Conservation (phyloP, 2,797 vertebrate species). For the Enteromius paludinosus region DNA sequence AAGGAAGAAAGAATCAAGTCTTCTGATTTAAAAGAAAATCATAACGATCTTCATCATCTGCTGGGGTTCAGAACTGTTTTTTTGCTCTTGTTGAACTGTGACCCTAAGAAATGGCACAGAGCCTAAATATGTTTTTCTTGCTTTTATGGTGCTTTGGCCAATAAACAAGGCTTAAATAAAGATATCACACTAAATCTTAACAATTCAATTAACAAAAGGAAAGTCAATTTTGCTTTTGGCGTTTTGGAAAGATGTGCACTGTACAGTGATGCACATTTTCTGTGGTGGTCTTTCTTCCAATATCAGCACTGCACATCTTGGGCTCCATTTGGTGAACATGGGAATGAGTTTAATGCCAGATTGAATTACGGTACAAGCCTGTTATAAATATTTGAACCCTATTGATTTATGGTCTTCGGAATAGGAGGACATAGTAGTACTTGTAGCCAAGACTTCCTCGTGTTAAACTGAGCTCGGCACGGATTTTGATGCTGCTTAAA, state of each 20-base stretch:
- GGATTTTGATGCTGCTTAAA: conserved; percentile 20
- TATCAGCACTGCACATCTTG: conserved; percentile 17
- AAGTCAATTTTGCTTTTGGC: conserved; percentile 5
- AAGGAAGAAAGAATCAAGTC: conserved; percentile 72
- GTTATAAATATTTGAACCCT: conserved; percentile 55
- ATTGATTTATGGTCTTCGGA: conserved; percentile 60
- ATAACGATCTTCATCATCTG: conserved; percentile 18
- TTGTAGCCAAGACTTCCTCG: conserved; percentile 45
- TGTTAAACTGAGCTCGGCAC: conserved; percentile 54
- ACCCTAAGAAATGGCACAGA: neutral
- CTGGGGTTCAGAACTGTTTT: neutral
- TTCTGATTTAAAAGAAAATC: conserved; percentile 56
- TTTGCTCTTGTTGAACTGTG: neutral
- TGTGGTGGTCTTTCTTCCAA: neutral
- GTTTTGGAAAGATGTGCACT: neutral
- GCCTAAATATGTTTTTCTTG: neutral
- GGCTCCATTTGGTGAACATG: neutral
- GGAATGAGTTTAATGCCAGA: conserved; percentile 42
- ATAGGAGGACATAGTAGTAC: conserved; percentile 48
- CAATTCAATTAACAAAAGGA: neutral
- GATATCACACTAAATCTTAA: neutral
- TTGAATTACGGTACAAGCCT: conserved; percentile 58
- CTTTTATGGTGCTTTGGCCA: conserved; percentile 32
- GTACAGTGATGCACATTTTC: neutral
- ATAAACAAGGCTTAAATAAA: conserved; percentile 14